These are phyloP conservation scores for Hippocampus comes DNA, from an alignment of 2,113 vertebrate species.

Conservation along the genomic window DNA sequence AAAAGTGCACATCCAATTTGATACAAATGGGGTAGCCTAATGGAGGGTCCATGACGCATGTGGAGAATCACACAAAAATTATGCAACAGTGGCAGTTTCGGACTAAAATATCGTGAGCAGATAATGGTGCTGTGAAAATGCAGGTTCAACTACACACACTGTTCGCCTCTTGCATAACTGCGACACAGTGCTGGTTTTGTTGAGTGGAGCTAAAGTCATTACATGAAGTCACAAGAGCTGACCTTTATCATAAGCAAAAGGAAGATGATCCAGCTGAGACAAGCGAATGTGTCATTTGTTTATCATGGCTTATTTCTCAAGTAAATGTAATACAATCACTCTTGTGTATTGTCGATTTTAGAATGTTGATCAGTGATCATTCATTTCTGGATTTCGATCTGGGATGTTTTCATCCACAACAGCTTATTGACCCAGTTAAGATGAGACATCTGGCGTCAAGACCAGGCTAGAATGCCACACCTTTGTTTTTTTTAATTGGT, in stretches of 20 bases:
- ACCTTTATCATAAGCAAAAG: background rate
- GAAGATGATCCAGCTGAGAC: background rate
- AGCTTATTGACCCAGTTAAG: no score
- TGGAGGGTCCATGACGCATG: background rate
- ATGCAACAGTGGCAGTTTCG: background rate
- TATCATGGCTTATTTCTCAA: background rate
- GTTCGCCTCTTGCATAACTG: constrained; percentile 25
- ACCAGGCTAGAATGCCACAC: background rate
- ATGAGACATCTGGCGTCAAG: background rate
- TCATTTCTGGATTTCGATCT: no score
- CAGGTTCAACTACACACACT: background rate
- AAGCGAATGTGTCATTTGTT: background rate
- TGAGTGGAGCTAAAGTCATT: constrained; percentile 34
- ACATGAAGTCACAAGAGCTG: constrained; percentile 41
- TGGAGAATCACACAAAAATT: background rate
- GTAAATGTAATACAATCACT: background rate
- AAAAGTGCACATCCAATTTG: background rate
- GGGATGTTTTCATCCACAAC: no score
- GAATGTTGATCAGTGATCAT: no score
- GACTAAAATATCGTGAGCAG: background rate
- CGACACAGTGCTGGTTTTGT: constrained; percentile 3
- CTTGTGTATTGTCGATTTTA: no score
- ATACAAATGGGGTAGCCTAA: background rate
- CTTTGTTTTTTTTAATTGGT: background rate
- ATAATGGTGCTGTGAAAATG: background rate